These are phyloP conservation scores for Danaus melanippus DNA, from an alignment of 1,140 invertebrate species.

Conservation along the genomic window DNA sequence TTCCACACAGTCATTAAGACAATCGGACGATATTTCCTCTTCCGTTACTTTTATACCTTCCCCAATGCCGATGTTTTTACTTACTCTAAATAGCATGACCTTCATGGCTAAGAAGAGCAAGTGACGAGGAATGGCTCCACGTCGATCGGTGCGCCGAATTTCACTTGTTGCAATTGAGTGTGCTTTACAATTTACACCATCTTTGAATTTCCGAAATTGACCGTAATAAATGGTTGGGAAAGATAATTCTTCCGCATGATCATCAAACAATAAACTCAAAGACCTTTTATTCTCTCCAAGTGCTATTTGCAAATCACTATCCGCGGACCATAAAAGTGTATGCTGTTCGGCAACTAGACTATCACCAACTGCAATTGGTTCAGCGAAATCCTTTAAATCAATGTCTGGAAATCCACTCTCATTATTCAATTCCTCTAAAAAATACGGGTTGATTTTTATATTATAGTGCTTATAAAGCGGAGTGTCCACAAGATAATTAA, in stretches of 20 bases:
- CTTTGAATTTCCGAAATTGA: slow-evolving; percentile 32
- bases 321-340: slow-evolving; percentile 19
- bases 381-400: slow-evolving; percentile 9
- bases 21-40: slow-evolving; percentile 19
- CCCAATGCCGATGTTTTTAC: slow-evolving; percentile 15
- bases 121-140: slow-evolving; percentile 22
- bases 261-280: slow-evolving; percentile 21
- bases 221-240: slow-evolving; percentile 49
- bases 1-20: slow-evolving; percentile 24
- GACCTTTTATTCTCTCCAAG: slow-evolving; percentile 18
- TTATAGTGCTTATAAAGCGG: slow-evolving; percentile 19
- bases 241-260: slow-evolving; percentile 45
- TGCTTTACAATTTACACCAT: slow-evolving; percentile 11
- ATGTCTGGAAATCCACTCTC: slow-evolving; percentile 4
- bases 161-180: slow-evolving; percentile 26
- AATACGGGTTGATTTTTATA: slow-evolving; percentile 16
- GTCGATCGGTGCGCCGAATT: slow-evolving; percentile 20
- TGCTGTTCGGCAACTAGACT: slow-evolving; percentile 21
- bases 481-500: slow-evolving; percentile 17
- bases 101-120: slow-evolving; percentile 27
- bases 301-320: slow-evolving; percentile 13
- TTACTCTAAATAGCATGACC: slow-evolving; percentile 23
- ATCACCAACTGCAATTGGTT: slow-evolving; percentile 17
- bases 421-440: slow-evolving; percentile 8
- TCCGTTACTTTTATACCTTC: slow-evolving; percentile 15